phyloP scores from a whole-genome alignment of 2,113 vertebrate species.

The Suricata suricatta region DNA sequence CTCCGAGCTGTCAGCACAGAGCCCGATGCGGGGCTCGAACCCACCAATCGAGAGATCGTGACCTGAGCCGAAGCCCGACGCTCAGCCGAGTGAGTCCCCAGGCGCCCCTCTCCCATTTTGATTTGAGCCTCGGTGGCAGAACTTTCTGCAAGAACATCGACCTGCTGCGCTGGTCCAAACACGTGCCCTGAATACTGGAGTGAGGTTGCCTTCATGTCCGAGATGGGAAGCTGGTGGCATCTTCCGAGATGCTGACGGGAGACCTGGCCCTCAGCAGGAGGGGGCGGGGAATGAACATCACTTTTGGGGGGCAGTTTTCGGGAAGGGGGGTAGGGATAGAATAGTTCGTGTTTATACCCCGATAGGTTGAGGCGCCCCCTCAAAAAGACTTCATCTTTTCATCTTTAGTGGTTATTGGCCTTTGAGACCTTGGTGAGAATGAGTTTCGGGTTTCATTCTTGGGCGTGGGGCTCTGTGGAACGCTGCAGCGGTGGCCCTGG shows the following conservation, averaged over 20 bases:
- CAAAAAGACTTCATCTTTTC: not conserved
- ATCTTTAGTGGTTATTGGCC: not conserved
- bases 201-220: not conserved
- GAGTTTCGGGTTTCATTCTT: not conserved
- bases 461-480: rapidly evolving
- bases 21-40: no score
- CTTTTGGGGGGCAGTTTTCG: rapidly evolving
- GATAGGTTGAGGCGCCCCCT: no score
- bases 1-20: no score
- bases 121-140: not conserved
- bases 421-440: not conserved
- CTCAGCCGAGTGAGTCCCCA: no score
- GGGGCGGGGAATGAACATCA: not conserved
- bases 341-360: not conserved
- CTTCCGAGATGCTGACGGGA: not conserved
- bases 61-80: no score
- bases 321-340: not conserved
- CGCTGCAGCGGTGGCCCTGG: rapidly evolving
- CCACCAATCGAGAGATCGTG: no score
- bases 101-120: not conserved
- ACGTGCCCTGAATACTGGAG: no score
- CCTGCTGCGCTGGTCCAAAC: not conserved
- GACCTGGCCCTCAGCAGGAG: not conserved
- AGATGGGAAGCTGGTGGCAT: not conserved
- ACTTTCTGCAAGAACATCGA: not conserved